Conservation (phyloP, 1,140 invertebrate genomes). For the Mizuhopecten yessoensis region DNA sequence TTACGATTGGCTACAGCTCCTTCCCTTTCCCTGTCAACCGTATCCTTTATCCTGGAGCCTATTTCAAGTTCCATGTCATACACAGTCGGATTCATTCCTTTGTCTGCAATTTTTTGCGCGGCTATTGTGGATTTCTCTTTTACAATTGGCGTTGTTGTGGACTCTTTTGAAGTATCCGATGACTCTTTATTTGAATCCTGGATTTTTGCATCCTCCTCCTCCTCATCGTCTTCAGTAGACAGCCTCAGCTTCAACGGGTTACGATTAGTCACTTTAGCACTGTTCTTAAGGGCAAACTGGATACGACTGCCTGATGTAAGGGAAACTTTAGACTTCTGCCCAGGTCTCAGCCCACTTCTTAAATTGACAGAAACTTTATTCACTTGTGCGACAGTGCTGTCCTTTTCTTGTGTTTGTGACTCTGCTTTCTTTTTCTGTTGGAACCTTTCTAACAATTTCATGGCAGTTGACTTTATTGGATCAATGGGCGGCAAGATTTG, state of each 20-base stretch:
- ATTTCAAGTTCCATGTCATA: not conserved
- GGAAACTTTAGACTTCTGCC: not conserved
- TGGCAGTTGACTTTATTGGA: slow-evolving; percentile 56
- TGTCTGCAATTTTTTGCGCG: not conserved
- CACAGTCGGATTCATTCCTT: not conserved
- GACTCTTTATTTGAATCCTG: not conserved
- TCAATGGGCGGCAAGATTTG: slow-evolving; percentile 8
- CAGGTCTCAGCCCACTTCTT: not conserved
- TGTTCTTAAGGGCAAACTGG: slow-evolving; percentile 43
- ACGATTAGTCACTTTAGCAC: slow-evolving; percentile 15
- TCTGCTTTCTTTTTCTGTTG: slow-evolving; percentile 48
- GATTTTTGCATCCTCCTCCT: not conserved
- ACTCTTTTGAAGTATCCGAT: not conserved
- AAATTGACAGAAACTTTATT: slow-evolving; percentile 1
- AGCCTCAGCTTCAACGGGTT: not conserved
- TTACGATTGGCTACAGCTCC: slow-evolving; percentile 48
- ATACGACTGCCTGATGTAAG: slow-evolving; percentile 48
- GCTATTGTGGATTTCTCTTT: not conserved
- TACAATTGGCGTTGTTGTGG: not conserved
- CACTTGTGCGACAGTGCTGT: slow-evolving; percentile 36
- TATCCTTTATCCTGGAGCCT: not conserved
- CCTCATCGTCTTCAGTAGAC: not conserved
- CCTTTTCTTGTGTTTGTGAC: slow-evolving; percentile 31
- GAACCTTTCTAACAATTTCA: slow-evolving; percentile 59
- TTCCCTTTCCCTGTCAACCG: slow-evolving; percentile 37